Evolutionary conservation across 2,113 vertebrate genomes (phyloP).

Genomic region (Malurus alboscapulatus): DNA sequence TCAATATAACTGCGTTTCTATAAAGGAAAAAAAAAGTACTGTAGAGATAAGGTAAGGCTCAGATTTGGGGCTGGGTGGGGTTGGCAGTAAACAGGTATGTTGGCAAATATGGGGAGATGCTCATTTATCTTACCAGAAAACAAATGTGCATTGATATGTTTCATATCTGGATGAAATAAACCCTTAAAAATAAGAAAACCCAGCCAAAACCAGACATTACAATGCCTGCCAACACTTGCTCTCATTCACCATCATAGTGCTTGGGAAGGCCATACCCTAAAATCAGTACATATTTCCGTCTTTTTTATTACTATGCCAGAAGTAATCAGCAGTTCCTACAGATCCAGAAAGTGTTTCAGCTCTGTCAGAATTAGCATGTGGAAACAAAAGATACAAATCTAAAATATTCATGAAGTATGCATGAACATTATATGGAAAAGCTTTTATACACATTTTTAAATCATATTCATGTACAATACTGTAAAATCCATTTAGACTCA

Average conservation of each 20-base stretch:
- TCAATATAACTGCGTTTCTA: neutral
- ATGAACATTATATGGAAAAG: neutral
- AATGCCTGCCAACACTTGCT: neutral
- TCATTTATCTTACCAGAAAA: neutral
- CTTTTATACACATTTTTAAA: constrained; percentile 27
- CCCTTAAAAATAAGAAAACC: neutral
- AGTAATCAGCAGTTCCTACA: neutral
- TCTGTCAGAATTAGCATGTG: neutral
- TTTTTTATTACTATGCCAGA: neutral
- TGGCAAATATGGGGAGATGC: neutral
- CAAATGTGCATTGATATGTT: neutral
- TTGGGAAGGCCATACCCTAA: neutral
- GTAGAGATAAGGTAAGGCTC: neutral
- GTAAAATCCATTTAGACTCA: constrained; percentile 17
- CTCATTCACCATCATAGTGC: neutral
- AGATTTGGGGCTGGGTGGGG: neutral
- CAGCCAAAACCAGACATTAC: neutral
- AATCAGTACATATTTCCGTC: neutral
- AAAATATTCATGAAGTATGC: neutral
- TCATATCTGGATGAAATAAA: neutral
- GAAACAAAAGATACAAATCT: neutral
- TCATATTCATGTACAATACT: neutral
- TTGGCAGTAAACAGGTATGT: neutral
- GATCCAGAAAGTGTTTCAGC: neutral
- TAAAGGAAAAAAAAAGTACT: neutral